A percentile compares a stretch with the other conserved stretches of the same genome.
phyloP scores from a whole-genome alignment of 2,113 vertebrate species.

The Galeopterus variegatus region DNA sequence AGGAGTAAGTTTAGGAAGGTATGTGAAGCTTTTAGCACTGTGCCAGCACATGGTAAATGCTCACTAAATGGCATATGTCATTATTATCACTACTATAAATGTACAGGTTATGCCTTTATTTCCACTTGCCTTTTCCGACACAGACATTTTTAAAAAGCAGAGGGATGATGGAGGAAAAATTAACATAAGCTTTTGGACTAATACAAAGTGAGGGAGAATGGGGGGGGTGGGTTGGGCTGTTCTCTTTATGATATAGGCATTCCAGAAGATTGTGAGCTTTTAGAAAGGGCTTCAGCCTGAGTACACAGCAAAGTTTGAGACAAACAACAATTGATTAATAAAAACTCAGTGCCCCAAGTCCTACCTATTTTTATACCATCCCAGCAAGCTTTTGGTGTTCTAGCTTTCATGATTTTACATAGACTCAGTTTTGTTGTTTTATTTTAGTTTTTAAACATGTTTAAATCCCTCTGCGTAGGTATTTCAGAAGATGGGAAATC shows the following conservation, averaged over 20 bases:
- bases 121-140: background rate
- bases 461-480: background rate
- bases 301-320: conserved; percentile 77
- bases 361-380: background rate
- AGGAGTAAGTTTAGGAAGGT: background rate
- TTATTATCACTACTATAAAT: background rate
- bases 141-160: background rate
- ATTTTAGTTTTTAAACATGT: conserved; percentile 43
- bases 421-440: background rate
- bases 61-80: accelerated
- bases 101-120: background rate
- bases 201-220: background rate
- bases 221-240: background rate
- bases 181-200: background rate
- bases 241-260: background rate
- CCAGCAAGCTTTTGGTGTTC: conserved; percentile 59
- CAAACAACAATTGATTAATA: conserved; percentile 82
- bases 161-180: background rate
- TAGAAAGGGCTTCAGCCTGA: conserved; percentile 79
- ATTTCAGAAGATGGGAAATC: background rate
- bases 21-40: background rate
- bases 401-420: background rate
- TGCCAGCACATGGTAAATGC: too few species aligned
- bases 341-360: conserved; percentile 58
- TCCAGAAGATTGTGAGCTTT: conserved; percentile 46